A percentile compares a stretch with the other conserved stretches of the same genome.
Evolutionary conservation across 1,140 invertebrate genomes (phyloP).

Genomic region (Heliothis virescens): DNA sequence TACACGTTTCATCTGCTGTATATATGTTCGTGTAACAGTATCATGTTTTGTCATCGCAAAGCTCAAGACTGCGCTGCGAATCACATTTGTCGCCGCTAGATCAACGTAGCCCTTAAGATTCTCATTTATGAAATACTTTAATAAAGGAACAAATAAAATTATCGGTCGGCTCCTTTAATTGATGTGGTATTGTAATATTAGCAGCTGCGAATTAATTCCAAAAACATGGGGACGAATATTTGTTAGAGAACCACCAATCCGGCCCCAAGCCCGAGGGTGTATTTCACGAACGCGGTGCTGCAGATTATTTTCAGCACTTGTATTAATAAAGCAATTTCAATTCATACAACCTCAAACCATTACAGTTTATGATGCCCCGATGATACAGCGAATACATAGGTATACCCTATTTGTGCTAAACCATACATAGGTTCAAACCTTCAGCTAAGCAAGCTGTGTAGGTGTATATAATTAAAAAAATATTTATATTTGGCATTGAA

Average conservation of each 20-base stretch:
- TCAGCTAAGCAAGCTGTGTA: too few species aligned
- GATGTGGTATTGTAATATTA: not conserved
- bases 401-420: not conserved
- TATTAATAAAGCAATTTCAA: slow-evolving; percentile 56
- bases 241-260: not conserved
- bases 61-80: too few species aligned
- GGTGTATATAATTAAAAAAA: too few species aligned
- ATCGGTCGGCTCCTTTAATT: too few species aligned
- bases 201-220: not conserved
- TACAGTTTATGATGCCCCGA: slow-evolving; percentile 45
- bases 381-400: slow-evolving; percentile 27
- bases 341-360: slow-evolving; percentile 52
- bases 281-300: slow-evolving; percentile 32
- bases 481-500: too few species aligned
- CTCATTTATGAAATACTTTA: too few species aligned
- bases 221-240: slow-evolving; percentile 4
- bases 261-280: slow-evolving; percentile 1
- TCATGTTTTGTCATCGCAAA: too few species aligned
- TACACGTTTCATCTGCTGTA: too few species aligned
- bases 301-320: slow-evolving; percentile 47
- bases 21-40: too few species aligned
- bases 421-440: not conserved
- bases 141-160: too few species aligned
- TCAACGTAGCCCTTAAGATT: too few species aligned
- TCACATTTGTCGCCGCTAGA: too few species aligned